Evolutionary conservation across 2,797 vertebrate species (phyloP).

Genomic region (Dryobates pubescens): DNA sequence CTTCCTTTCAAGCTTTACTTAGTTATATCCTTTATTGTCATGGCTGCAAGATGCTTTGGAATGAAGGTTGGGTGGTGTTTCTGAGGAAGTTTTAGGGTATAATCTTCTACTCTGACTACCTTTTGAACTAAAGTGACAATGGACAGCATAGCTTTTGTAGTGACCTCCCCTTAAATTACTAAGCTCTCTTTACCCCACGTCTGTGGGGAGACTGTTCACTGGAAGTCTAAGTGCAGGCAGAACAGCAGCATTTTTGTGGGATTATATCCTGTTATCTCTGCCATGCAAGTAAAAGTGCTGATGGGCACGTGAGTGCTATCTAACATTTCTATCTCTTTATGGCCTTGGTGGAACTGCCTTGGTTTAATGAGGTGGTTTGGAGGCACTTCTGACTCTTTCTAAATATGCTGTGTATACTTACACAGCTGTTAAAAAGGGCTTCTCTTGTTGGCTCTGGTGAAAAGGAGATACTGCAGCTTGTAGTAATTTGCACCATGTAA

Average conservation of each 20-base stretch:
- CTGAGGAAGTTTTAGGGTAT: not conserved
- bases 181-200: not conserved
- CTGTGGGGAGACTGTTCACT: not conserved
- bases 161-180: not conserved
- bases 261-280: not conserved
- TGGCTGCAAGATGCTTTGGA: not conserved
- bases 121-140: not conserved
- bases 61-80: accelerated
- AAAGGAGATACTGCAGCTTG: not conserved
- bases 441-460: not conserved
- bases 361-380: not conserved
- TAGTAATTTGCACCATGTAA: not conserved
- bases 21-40: not conserved
- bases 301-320: not conserved
- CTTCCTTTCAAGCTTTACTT: not conserved
- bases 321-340: not conserved
- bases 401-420: not conserved
- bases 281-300: not conserved
- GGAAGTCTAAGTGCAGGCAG: not conserved
- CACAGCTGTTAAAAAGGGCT: not conserved
- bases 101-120: not conserved
- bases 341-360: not conserved
- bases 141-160: not conserved
- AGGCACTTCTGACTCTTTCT: not conserved
- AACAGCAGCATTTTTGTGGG: conserved; percentile 24